Conservation (phyloP, 2,113 vertebrate species). For the Seriola aureovittata region DNA sequence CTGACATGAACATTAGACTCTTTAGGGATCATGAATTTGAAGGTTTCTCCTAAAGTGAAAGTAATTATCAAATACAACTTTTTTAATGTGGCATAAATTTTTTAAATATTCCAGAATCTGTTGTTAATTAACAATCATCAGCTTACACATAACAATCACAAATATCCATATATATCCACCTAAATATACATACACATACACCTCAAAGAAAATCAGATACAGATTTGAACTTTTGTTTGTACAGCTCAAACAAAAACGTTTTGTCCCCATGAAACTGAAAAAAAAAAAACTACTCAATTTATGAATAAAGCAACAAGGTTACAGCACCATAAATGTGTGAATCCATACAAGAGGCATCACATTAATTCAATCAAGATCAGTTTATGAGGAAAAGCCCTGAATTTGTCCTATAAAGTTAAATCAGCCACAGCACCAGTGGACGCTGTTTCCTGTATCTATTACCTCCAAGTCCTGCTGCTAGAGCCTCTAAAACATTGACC, state of each 20-base stretch:
- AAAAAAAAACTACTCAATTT: not conserved
- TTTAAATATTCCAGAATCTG: not conserved
- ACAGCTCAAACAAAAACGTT: not conserved
- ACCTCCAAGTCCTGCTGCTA: not conserved
- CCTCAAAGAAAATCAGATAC: not conserved
- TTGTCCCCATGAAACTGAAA: not conserved
- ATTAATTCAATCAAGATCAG: not conserved
- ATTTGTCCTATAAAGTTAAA: not conserved
- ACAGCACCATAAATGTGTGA: not conserved
- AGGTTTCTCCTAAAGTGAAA: not conserved
- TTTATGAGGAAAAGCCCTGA: not conserved
- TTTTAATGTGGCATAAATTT: not conserved
- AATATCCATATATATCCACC: not conserved
- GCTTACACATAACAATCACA: not conserved
- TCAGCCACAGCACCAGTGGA: slow-evolving; percentile 4
- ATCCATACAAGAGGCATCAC: not conserved
- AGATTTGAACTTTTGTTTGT: not conserved
- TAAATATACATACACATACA: not conserved
- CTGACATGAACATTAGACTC: not conserved
- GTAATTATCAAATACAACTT: not conserved
- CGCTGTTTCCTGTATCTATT: slow-evolving; percentile 54
- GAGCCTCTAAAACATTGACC: slow-evolving; percentile 62
- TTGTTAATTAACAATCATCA: not conserved
- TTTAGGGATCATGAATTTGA: not conserved
- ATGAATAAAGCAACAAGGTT: not conserved